Percentiles rank a stretch among this genome's conserved stretches.
phyloP scores from a whole-genome alignment of 2,113 vertebrate genomes.

The Halcyon malimbica region DNA sequence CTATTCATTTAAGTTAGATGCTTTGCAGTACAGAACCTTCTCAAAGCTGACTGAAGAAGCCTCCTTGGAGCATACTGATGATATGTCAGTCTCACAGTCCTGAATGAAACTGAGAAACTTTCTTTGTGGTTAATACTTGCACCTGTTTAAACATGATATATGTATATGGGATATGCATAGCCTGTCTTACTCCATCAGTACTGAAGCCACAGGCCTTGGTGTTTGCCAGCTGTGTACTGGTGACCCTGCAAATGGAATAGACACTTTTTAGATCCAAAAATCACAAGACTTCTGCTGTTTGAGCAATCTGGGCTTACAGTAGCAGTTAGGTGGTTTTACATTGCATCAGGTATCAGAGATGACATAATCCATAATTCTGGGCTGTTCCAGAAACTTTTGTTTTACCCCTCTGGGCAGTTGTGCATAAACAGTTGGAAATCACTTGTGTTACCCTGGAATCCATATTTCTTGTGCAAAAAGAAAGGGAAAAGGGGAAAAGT shows the following conservation, averaged over 20 bases:
- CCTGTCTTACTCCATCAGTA: neutral
- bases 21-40: neutral
- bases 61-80: slow-evolving; percentile 21
- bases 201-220: neutral
- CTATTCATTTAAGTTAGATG: neutral
- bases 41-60: slow-evolving; percentile 15
- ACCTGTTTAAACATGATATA: slow-evolving; percentile 61
- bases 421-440: neutral
- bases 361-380: neutral
- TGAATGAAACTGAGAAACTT: slow-evolving; percentile 49
- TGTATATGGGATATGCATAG: slow-evolving; percentile 5
- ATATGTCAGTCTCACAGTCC: neutral
- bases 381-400: neutral
- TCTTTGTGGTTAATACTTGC: slow-evolving; percentile 54
- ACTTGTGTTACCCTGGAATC: neutral
- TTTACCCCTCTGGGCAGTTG: neutral
- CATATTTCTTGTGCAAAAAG: neutral
- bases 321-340: neutral
- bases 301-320: neutral
- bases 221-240: slow-evolving; percentile 22
- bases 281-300: neutral
- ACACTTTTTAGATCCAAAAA: slow-evolving; percentile 17
- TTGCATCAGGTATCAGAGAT: neutral
- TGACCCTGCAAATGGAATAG: slow-evolving; percentile 13
- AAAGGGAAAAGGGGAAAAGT: neutral